phyloP scores from a whole-genome alignment of 2,888 invertebrate genomes.

The Watsonalla binaria region DNA sequence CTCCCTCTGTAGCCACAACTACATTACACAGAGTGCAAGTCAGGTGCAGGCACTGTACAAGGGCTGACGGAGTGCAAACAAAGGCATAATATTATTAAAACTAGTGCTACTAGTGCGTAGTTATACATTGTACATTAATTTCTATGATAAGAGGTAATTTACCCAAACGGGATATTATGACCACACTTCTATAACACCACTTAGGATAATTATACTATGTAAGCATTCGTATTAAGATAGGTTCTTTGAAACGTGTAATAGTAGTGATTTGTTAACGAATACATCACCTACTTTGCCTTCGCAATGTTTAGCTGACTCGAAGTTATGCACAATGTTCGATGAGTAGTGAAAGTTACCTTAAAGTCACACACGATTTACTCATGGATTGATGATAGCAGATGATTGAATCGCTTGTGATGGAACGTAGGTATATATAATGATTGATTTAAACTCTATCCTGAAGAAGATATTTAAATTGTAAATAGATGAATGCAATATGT shows the following conservation, averaged over 20 bases:
- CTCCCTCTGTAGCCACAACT: conserved; percentile 58
- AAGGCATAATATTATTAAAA: conserved; percentile 65
- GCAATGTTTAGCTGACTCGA: conserved; percentile 63
- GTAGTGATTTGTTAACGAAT: conserved; percentile 50
- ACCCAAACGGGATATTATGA: conserved; percentile 41
- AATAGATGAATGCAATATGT: conserved; percentile 30
- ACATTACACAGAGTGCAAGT: conserved; percentile 54
- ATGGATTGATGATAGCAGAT: conserved; percentile 18
- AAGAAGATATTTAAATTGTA: conserved; percentile 28
- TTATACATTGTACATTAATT: conserved; percentile 38
- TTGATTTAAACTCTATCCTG: conserved; percentile 9
- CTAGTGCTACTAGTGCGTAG: conserved; percentile 65
- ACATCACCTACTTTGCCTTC: conserved; percentile 74
- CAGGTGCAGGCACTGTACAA: no score
- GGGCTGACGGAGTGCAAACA: conserved; percentile 45
- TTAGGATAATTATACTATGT: conserved; percentile 45
- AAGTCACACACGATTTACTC: conserved; percentile 35
- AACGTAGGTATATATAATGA: conserved; percentile 9
- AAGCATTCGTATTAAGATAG: conserved; percentile 34
- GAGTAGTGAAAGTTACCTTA: conserved; percentile 62
- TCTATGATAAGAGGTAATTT: conserved; percentile 26
- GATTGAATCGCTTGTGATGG: conserved; percentile 18
- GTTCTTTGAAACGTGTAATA: conserved; percentile 42
- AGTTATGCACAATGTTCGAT: conserved; percentile 61
- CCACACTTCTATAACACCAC: conserved; percentile 64